A percentile compares a stretch with the other conserved stretches of the same genome.
phyloP scores from a whole-genome alignment of 2,113 vertebrate genomes.

The Oreochromis niloticus region DNA sequence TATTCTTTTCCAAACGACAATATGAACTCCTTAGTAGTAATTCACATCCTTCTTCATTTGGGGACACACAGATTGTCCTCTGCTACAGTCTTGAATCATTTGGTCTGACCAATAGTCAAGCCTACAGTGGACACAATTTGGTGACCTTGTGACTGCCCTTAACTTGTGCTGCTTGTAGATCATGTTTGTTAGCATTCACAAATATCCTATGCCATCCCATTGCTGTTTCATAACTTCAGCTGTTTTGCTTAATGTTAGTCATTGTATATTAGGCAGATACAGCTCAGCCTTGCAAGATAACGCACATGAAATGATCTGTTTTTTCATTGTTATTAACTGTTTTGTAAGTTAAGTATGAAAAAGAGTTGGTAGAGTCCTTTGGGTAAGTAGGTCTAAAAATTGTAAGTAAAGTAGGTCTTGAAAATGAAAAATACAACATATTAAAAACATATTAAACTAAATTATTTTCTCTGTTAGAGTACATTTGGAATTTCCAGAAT shows the following conservation, averaged over 20 bases:
- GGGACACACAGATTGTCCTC: neutral
- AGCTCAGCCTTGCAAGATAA: neutral
- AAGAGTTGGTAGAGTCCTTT: fast-evolving
- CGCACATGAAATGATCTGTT: fast-evolving
- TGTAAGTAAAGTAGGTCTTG: neutral
- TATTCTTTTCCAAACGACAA: fast-evolving
- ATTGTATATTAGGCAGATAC: neutral
- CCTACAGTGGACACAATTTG: neutral
- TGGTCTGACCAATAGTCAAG: neutral
- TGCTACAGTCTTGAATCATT: neutral
- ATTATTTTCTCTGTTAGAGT: fast-evolving
- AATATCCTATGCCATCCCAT: neutral
- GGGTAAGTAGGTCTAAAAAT: neutral
- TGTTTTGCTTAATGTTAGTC: neutral
- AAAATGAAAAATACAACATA: neutral
- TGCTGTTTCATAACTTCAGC: neutral
- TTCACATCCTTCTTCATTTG: neutral
- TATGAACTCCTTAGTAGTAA: neutral
- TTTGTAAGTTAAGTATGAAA: fast-evolving
- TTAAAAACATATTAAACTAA: fast-evolving
- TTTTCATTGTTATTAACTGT: neutral
- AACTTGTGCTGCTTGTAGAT: neutral
- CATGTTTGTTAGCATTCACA: neutral
- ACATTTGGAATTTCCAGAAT: neutral
- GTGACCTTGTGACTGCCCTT: neutral